Evolutionary conservation across 2,797 vertebrate genomes (phyloP).

Genomic region (Myotis findleyi): DNA sequence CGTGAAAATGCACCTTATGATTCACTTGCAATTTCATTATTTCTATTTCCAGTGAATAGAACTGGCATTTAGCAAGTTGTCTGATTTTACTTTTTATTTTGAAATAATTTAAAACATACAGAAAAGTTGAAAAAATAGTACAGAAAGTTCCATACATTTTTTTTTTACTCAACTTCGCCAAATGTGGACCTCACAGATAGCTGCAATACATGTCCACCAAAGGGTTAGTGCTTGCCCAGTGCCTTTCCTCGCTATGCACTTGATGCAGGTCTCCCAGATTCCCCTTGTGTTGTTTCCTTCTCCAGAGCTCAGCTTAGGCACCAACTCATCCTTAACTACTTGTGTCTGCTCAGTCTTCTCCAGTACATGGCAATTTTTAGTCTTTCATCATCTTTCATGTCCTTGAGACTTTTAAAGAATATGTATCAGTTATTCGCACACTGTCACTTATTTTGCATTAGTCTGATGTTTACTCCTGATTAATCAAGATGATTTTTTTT

Average conservation of each 20-base stretch:
- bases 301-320: neutral
- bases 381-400: neutral
- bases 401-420: neutral
- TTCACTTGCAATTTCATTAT: neutral
- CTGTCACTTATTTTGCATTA: neutral
- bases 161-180: neutral
- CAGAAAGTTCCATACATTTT: neutral
- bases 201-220: neutral
- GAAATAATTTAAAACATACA: neutral
- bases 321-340: neutral
- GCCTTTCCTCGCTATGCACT: neutral
- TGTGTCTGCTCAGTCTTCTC: neutral
- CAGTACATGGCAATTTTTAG: accelerated
- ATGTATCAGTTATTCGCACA: neutral
- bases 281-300: neutral
- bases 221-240: neutral
- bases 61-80: neutral
- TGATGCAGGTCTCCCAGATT: neutral
- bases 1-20: neutral
- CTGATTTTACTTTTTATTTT: neutral
- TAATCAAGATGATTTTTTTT: neutral
- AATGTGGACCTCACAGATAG: neutral
- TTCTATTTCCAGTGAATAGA: conserved; percentile 30
- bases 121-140: neutral
- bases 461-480: neutral